Percentiles rank a stretch among this genome's conserved stretches.
phyloP scores from a whole-genome alignment of 2,888 invertebrate species.

The Eupithecia centaureata region DNA sequence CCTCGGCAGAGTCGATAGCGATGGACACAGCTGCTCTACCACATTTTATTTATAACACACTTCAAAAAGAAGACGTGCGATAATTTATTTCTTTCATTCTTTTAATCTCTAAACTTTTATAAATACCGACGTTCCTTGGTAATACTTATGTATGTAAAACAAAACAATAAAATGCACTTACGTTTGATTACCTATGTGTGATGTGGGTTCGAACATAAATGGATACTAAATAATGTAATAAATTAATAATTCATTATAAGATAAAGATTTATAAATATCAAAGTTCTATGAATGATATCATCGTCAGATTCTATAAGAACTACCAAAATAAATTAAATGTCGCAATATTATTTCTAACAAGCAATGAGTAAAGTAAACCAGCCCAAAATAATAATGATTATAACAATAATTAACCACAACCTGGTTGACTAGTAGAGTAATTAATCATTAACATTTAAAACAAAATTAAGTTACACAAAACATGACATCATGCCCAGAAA shows the following conservation, averaged over 20 bases:
- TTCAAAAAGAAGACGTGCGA: slow-evolving; percentile 53
- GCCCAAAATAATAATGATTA: background rate
- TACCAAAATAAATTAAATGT: background rate
- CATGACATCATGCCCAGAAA: slow-evolving; percentile 46
- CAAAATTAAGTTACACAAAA: background rate
- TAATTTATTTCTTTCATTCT: slow-evolving; percentile 42
- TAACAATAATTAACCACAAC: background rate
- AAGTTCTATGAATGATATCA: slow-evolving; percentile 16
- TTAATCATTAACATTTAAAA: background rate
- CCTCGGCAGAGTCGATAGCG: slow-evolving; percentile 19
- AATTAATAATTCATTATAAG: background rate
- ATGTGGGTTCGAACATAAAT: background rate
- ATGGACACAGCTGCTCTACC: slow-evolving; percentile 37
- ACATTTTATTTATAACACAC: slow-evolving; percentile 56
- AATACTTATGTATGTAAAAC: background rate
- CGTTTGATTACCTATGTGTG: background rate
- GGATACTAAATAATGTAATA: background rate
- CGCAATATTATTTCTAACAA: background rate
- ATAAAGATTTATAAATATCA: background rate
- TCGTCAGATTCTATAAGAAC: slow-evolving; percentile 4
- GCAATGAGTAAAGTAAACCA: background rate
- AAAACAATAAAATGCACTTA: background rate
- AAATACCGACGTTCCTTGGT: background rate
- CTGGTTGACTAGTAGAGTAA: background rate
- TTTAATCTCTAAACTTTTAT: slow-evolving; percentile 19